These are phyloP conservation scores for Kryptolebias marmoratus DNA, from an alignment of 2,113 vertebrate genomes.

Conservation along the genomic window DNA sequence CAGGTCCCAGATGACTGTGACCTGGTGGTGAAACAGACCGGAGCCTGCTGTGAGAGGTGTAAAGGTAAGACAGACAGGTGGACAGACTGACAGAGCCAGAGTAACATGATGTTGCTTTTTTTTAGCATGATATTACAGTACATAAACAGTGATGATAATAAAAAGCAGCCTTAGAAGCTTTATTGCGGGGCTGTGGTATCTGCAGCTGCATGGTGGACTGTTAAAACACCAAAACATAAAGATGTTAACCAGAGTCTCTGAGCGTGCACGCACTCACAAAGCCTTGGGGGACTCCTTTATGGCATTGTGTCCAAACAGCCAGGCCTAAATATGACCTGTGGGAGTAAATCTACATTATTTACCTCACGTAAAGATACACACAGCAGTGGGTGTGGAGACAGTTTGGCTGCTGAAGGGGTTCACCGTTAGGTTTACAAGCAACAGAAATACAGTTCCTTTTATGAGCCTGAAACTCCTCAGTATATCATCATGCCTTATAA, in stretches of 20 bases:
- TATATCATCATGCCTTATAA: conserved; percentile 23
- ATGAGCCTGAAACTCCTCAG: conserved; percentile 26
- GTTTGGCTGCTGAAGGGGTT: conserved; percentile 25
- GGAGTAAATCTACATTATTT: conserved; percentile 40
- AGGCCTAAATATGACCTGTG: conserved; percentile 30
- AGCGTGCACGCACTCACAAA: conserved; percentile 12
- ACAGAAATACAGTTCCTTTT: conserved; percentile 49
- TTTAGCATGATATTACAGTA: not conserved
- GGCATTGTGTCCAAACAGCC: conserved; percentile 14
- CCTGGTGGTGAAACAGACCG: conserved; percentile 93
- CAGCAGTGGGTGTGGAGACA: conserved; percentile 34
- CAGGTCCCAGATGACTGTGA: conserved; percentile 91
- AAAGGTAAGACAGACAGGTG: conserved; percentile 85
- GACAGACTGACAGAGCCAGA: not conserved
- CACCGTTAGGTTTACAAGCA: conserved; percentile 51
- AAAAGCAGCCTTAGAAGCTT: conserved; percentile 4
- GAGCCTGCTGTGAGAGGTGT: conserved; percentile 94
- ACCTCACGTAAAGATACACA: conserved; percentile 23
- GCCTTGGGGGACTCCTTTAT: conserved; percentile 15
- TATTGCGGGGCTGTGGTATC: conserved; percentile 15
- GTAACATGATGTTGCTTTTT: not conserved
- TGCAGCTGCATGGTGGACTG: conserved; percentile 13
- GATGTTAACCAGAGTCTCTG: conserved; percentile 16
- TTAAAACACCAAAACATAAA: conserved; percentile 20
- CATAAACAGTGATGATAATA: not conserved